Evolutionary conservation across 2,113 vertebrate genomes (phyloP), one percentile per base, ranked within the genome.

Genomic region (Morphnarchus princeps): DNA sequence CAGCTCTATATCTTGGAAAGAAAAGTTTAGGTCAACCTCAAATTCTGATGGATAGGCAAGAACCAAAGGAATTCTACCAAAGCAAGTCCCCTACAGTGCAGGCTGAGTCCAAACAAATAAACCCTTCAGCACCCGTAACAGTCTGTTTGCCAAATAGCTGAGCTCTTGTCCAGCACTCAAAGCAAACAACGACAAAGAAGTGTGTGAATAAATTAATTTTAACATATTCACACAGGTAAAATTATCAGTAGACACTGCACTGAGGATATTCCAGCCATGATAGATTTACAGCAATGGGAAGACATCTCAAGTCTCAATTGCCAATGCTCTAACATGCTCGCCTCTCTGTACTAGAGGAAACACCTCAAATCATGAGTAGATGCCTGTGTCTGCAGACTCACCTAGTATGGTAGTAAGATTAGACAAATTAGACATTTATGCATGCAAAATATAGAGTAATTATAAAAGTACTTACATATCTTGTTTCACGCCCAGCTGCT

Each of bases 401-500:
- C 19, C 7, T 40, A 36, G 17, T 29, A 22, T 7, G 32, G 6
- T 9, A 55, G 36, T 29, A 86, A 74, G 19, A 85, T 31, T 15
- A 69, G 18, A 87, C 5, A 67, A 87, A 91, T 29, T 7, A 89
- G 28, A 66, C 8, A 67, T 28, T 84, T 89, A n/a, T 86, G 50
- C 32, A 87, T 34, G 10, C 7, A 71, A 92, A 91, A 54, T 9
- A 25, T 0, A 38, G 18, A 90, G 32, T 13, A 85, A 45, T 72
- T 82, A 42, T 34, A 54, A 92, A 93, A 54, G 20, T 73, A 98
- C 99, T 99, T 97, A 99, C 99, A 97, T 99, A 99, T 99, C 98
- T 99, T 47, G 99, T 99, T 99, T 99, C 99, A 84, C 99, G 98
- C 36, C 99, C 99, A 92, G 98, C 93, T 87, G 98, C 97, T 98